Evolutionary conservation across 2,797 vertebrate genomes (phyloP).

Genomic region (Pipistrellus pipistrellus): DNA sequence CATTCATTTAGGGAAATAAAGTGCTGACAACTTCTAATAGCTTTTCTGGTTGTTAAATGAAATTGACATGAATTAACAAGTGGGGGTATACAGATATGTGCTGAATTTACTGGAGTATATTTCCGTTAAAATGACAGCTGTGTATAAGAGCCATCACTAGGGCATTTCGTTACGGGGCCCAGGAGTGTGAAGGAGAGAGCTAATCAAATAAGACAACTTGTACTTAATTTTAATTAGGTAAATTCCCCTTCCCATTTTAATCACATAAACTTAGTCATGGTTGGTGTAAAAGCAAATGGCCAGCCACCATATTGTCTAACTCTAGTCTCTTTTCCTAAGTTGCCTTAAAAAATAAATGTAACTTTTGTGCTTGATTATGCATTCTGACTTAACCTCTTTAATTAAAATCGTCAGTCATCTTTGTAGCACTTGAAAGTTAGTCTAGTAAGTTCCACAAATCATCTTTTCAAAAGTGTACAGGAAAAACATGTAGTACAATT

Average conservation of each 20-base stretch:
- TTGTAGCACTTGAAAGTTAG: slow-evolving; percentile 8
- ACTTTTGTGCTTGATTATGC: background rate
- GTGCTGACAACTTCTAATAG: slow-evolving; percentile 72
- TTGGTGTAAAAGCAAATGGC: slow-evolving; percentile 24
- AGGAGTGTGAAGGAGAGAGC: slow-evolving; percentile 70
- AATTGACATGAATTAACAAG: slow-evolving; percentile 79
- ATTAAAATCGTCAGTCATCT: background rate
- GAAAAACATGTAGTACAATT: background rate
- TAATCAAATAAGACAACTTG: slow-evolving; percentile 78
- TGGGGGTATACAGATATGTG: slow-evolving; percentile 64
- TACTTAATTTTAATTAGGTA: slow-evolving; percentile 68
- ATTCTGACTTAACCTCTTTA: slow-evolving; percentile 4
- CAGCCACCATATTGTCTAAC: slow-evolving; percentile 13
- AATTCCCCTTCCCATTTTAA: slow-evolving; percentile 78
- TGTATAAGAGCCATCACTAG: slow-evolving; percentile 54
- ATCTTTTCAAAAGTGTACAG: slow-evolving; percentile 3
- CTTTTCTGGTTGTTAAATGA: slow-evolving; percentile 79
- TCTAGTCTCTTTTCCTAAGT: background rate
- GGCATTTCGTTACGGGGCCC: slow-evolving; percentile 49
- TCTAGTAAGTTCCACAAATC: background rate
- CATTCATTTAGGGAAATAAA: slow-evolving; percentile 83
- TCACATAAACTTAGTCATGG: slow-evolving; percentile 58
- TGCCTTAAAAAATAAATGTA: slow-evolving; percentile 26
- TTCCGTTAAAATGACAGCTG: slow-evolving; percentile 82
- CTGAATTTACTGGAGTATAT: slow-evolving; percentile 71